Evolutionary conservation across 1,140 invertebrate species (phyloP), one percentile per base, ranked within the genome.

Genomic region (Drosophila auraria): DNA sequence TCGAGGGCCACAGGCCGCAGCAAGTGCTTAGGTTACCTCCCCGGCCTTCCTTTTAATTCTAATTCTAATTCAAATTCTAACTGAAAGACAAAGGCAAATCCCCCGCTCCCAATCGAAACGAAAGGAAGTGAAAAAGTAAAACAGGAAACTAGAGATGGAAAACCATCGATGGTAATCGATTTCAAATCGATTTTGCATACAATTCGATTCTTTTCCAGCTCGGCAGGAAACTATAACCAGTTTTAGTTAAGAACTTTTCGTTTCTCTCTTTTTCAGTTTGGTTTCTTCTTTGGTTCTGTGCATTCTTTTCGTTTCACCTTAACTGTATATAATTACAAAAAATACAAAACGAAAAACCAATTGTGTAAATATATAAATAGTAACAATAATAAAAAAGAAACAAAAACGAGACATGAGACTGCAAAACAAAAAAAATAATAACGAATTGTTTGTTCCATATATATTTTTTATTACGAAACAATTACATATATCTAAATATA

Each of bases 301-400:
- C 27, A 5, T 54, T 78, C 54, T 57, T 90, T 72, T 38, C 25
- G 53, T 66, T 84, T 70, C 38, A 78, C 59, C 77, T 91, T 69
- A 57, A 77, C 74, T 92, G 91, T 92, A 92, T 92, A 92, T 92
- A 92, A 92, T 92, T 92, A 68, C 50, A 47, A 60, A 60, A 36
- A 53, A 64, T 56, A 57, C 36, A 40, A 63, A 62, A 54, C 45
- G 12, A 80, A 79, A 60, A 69, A 51, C 79, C 71, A 66, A 69
- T 86, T 75, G 42, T 91, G 87, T 91, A 91, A 87, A 91, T 91
- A 91, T 82, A 71, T 87, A 66, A 78, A 87, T 82, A 60, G 50
- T 44, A 15, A 63, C n/a, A 42, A 63, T 38, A 45, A 20, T 20
- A 69, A 62, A 50, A 69, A 62, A 25, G 42, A 36, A 68, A 68